These are phyloP conservation scores for Coptotermes formosanus DNA, from an alignment of 1,140 invertebrate species.

Conservation along the genomic window DNA sequence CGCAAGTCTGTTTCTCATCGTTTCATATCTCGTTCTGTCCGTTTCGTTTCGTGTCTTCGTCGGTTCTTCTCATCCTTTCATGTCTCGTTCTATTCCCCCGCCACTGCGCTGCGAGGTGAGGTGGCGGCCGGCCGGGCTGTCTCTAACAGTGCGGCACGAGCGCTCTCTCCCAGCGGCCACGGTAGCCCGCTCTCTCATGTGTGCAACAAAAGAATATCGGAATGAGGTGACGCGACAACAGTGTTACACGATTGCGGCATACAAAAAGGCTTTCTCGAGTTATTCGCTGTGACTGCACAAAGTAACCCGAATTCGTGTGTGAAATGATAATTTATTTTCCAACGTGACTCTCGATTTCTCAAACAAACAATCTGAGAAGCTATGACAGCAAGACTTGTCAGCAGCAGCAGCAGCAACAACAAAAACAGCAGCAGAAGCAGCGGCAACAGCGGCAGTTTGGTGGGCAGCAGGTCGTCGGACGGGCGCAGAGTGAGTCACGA, in stretches of 20 bases:
- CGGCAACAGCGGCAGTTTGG: background rate
- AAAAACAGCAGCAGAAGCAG: background rate
- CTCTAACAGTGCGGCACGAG: background rate
- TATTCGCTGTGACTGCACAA: background rate
- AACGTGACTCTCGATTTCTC: background rate
- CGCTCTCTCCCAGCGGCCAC: background rate
- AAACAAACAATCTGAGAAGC: background rate
- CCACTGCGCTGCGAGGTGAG: background rate
- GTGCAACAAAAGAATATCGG: background rate
- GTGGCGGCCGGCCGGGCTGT: background rate
- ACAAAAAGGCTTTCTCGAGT: background rate
- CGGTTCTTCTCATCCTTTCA: background rate
- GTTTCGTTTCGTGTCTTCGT: background rate
- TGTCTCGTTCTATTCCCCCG: background rate
- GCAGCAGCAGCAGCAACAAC: background rate
- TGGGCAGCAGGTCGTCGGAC: background rate
- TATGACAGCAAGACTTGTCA: conserved; percentile 10
- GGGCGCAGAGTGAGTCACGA: background rate
- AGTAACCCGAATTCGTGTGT: background rate
- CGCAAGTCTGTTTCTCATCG: background rate
- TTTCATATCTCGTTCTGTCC: background rate
- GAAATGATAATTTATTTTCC: background rate
- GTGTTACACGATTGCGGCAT: too few species aligned
- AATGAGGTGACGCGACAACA: background rate
- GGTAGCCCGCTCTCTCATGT: background rate